These are phyloP conservation scores for Tholera decimalis DNA, from an alignment of 2,888 invertebrate species.

Conservation along the genomic window DNA sequence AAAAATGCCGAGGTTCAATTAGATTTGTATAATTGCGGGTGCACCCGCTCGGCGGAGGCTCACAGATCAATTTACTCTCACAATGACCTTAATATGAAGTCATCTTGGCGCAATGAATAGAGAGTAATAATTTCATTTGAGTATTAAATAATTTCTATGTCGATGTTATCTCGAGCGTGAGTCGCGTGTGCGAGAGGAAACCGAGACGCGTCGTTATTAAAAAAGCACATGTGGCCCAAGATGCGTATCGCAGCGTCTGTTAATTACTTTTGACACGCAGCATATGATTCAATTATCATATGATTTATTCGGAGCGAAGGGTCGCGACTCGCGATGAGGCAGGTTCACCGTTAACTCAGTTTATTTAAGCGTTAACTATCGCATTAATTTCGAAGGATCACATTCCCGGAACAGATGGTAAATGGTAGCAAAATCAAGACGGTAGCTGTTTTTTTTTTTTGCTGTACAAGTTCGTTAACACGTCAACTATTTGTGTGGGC, in stretches of 20 bases:
- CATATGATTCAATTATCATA: conserved; percentile 91
- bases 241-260: conserved; percentile 90
- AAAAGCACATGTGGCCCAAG: conserved; percentile 90
- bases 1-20: conserved; percentile 70
- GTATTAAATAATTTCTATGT: conserved; percentile 88
- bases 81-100: conserved; percentile 89
- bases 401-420: conserved; percentile 85
- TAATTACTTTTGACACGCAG: conserved; percentile 91
- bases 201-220: conserved; percentile 87
- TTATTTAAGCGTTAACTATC: conserved; percentile 88
- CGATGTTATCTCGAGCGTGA: conserved; percentile 88
- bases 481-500: conserved; percentile 84
- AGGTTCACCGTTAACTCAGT: conserved; percentile 71
- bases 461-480: conserved; percentile 74
- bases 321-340: conserved; percentile 72
- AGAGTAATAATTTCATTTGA: conserved; percentile 85
- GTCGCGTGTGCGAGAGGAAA: conserved; percentile 87
- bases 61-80: conserved; percentile 88
- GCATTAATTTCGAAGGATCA: conserved; percentile 83
- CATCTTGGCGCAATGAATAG: conserved; percentile 79
- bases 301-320: conserved; percentile 87
- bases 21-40: conserved; percentile 78
- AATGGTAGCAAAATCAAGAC: conserved; percentile 80
- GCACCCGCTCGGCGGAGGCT: conserved; percentile 78
- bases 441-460: conserved; percentile 75